Conservation (phyloP, 1,140 invertebrate genomes). For the Neotoxoptera formosana region DNA sequence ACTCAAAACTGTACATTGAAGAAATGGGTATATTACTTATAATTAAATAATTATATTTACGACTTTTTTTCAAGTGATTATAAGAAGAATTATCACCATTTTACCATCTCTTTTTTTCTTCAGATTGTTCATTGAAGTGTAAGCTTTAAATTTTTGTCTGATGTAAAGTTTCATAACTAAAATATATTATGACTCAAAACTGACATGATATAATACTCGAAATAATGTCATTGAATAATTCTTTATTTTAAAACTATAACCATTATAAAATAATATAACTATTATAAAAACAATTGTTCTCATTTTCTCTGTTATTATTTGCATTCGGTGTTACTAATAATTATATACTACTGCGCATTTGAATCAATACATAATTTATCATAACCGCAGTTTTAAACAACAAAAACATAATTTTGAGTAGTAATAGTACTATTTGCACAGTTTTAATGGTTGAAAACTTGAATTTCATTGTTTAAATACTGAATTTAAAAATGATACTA, state of each 20-base stretch:
- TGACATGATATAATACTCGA: background rate
- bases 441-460: no score
- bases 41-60: background rate
- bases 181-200: conserved; percentile 27
- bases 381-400: background rate
- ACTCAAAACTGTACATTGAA: background rate
- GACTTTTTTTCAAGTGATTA: background rate
- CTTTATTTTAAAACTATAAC: background rate
- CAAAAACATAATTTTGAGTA: no score
- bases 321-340: background rate
- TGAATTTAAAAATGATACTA: no score
- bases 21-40: background rate
- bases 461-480: no score
- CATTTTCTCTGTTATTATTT: background rate
- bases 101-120: background rate
- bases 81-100: background rate
- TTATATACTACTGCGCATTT: background rate
- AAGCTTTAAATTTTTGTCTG: background rate
- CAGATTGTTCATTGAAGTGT: background rate
- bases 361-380: background rate
- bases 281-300: background rate
- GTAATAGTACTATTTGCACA: no score
- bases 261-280: background rate
- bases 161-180: background rate
- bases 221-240: background rate